phyloP scores from a whole-genome alignment of 2,888 invertebrate species.

The Erannis defoliaria region DNA sequence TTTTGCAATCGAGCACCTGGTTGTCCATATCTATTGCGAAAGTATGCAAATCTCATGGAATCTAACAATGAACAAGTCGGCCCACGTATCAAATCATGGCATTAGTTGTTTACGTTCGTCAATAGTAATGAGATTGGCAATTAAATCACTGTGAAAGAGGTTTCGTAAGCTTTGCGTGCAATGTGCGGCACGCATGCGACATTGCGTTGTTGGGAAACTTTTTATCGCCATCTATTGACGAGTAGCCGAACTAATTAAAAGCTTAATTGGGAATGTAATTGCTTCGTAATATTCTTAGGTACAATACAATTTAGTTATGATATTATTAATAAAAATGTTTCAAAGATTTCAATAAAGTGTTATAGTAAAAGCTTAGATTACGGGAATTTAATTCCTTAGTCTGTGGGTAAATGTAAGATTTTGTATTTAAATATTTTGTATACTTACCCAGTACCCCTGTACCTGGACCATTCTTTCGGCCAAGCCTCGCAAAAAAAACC shows the following conservation, averaged over 20 bases:
- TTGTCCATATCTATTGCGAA: slow-evolving; percentile 50
- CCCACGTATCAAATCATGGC: slow-evolving; percentile 62
- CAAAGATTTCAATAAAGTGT: background rate
- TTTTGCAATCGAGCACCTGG: slow-evolving; percentile 40
- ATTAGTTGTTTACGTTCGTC: slow-evolving; percentile 62
- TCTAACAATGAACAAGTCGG: slow-evolving; percentile 65
- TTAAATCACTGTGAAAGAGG: slow-evolving; percentile 48
- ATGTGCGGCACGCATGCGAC: slow-evolving; percentile 43
- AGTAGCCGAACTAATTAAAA: slow-evolving; percentile 47
- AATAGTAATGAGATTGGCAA: slow-evolving; percentile 61
- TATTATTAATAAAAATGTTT: background rate
- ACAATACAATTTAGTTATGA: background rate
- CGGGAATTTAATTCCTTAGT: no score
- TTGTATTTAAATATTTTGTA: no score
- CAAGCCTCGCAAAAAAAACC: no score
- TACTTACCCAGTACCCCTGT: no score
- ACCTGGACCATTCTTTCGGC: no score
- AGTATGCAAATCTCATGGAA: slow-evolving; percentile 66
- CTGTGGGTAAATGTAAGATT: no score
- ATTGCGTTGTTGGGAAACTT: slow-evolving; percentile 48
- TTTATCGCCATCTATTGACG: slow-evolving; percentile 62
- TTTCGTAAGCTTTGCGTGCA: slow-evolving; percentile 51
- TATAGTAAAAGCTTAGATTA: no score
- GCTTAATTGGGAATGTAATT: slow-evolving; percentile 8
- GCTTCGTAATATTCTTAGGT: background rate